Percentiles rank a stretch among this genome's conserved stretches.
phyloP scores from a whole-genome alignment of 2,113 vertebrate species.

The human (Homo sapiens) region GRCh38 chr7:49223001-49223500 shows the following conservation, averaged over 20 bases:
- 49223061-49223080: background rate
- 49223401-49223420: background rate
- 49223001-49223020: background rate
- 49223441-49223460: background rate
- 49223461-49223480: background rate
- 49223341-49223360: background rate
- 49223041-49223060: background rate
- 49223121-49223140: background rate
- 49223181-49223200: background rate
- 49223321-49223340: background rate
- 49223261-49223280: background rate
- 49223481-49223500: background rate
- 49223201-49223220: background rate
- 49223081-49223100: background rate
- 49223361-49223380: no score
- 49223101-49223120: no score
- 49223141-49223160: background rate
- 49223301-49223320: background rate
- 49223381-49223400: no score
- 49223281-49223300: background rate
- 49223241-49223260: background rate
- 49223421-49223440: background rate
- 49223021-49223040: background rate
- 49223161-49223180: background rate
- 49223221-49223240: background rate